These are phyloP conservation scores for Macrostomum cliftonense DNA, from an alignment of 2,888 invertebrate genomes.

Conservation along the genomic window DNA sequence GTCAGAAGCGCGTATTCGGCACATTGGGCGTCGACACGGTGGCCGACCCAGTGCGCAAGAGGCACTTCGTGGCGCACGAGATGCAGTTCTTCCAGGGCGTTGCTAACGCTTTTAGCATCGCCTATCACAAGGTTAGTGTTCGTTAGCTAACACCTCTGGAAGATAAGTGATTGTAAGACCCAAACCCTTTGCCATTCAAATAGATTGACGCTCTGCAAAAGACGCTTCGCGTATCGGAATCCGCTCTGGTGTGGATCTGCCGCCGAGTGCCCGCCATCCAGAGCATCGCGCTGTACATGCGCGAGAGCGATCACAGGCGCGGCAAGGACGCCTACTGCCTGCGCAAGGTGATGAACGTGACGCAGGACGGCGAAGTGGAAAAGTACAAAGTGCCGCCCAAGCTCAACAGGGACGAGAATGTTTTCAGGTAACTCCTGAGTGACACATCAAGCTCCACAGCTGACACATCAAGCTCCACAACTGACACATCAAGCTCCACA, in stretches of 20 bases:
- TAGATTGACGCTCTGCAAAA: slow-evolving; percentile 30
- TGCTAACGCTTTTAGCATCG: slow-evolving; percentile 33
- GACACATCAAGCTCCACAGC: too few species aligned
- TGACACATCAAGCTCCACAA: too few species aligned
- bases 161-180: too few species aligned
- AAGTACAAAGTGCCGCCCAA: slow-evolving; percentile 21
- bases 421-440: slow-evolving; percentile 24
- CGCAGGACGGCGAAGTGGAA: slow-evolving; percentile 21
- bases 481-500: too few species aligned
- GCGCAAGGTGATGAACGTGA: slow-evolving; percentile 29
- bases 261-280: slow-evolving; percentile 25
- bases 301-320: slow-evolving; percentile 24
- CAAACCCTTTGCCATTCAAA: too few species aligned
- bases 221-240: slow-evolving; percentile 30
- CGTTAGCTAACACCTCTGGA: too few species aligned
- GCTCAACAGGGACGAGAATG: slow-evolving; percentile 31
- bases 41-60: slow-evolving; percentile 24
- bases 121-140: slow-evolving; percentile 25
- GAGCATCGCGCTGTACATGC: slow-evolving; percentile 29
- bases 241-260: slow-evolving; percentile 33
- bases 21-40: slow-evolving; percentile 32
- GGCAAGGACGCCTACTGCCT: slow-evolving; percentile 22
- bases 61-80: slow-evolving; percentile 33
- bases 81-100: slow-evolving; percentile 36
- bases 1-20: slow-evolving; percentile 32